Evolutionary conservation across 2,797 vertebrate species (phyloP).

Genomic region (Tolypeutes matacus): DNA sequence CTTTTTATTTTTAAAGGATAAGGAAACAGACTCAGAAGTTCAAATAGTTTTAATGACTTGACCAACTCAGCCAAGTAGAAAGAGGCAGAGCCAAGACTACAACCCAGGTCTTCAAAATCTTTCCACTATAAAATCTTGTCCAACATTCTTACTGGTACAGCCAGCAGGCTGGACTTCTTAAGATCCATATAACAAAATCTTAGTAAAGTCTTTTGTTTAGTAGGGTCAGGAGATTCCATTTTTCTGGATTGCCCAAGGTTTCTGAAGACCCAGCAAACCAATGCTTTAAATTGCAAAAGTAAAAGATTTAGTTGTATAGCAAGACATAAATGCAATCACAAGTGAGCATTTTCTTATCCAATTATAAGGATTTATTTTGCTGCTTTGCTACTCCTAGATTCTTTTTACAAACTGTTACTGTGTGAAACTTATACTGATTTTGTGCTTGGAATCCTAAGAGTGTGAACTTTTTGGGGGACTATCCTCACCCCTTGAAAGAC

Average conservation of each 20-base stretch:
- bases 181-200: slow-evolving; percentile 40
- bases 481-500: slow-evolving; percentile 41
- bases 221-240: neutral
- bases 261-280: slow-evolving; percentile 44
- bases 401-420: neutral
- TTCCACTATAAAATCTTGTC: neutral
- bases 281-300: neutral
- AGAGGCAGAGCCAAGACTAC: neutral
- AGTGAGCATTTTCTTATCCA: slow-evolving; percentile 1
- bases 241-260: slow-evolving; percentile 29
- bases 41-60: slow-evolving; percentile 53
- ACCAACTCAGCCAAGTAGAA: neutral
- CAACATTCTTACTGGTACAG: neutral
- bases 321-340: slow-evolving; percentile 48
- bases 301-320: neutral
- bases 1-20: slow-evolving; percentile 1
- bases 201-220: slow-evolving; percentile 29
- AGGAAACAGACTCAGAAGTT: slow-evolving; percentile 18
- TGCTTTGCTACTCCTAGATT: neutral
- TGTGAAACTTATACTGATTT: slow-evolving; percentile 46
- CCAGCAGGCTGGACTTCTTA: neutral
- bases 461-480: neutral
- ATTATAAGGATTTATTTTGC: slow-evolving; percentile 33
- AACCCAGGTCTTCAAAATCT: neutral
- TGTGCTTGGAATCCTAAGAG: slow-evolving; percentile 46